Base-by-base conservation (phyloP, 2,113 vertebrate genomes). In the Corythoichthys haematopterus region DNA sequence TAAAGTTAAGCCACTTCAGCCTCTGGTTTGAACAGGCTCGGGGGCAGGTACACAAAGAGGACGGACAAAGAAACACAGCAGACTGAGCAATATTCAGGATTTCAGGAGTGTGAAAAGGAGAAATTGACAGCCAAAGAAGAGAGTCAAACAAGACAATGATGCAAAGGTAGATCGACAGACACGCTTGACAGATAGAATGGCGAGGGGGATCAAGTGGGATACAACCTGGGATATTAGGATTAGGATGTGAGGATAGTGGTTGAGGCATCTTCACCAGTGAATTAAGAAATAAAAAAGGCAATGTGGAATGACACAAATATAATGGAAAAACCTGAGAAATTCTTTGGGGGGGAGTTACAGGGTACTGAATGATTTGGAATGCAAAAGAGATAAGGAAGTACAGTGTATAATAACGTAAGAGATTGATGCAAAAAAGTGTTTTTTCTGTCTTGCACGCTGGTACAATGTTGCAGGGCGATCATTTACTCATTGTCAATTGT, bases 1-100 rank as follows among this genome's bases (percentile, higher is more conserved):
- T 90, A 86, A 77, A 85, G 82, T 71, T 88, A 85, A 86, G 86
- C 84, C 64, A 61, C 38, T 45, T 15, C 59, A 69, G 78, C 80
- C 81, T 75, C 35, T 33, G 71, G 74, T 79, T 86, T 66, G 79
- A 80, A 15, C 36, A 36, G 80, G 83, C 84, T 87, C 82, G 82
- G 60, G 67, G 65, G 63, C 74, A 67, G 71, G 75, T 75, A 74
- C 76, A 84, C 67, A 81, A 68, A 78, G 69, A 66, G 14, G 58
- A 33, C 55, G 40, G 38, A 36, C 55, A 48, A 50, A 70, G 68
- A 57, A 68, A 11, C 72, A 78, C 69, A 81, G 77, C 66, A 68
- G 56, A 73, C 38, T 47, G 36, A 51, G 47, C 71, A 74, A 67
- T 20, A 6, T 52, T 73, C 14, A 50, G 66, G 81, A 69, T 79